Base-by-base conservation (phyloP, 1,140 invertebrate species). In the Sipha flava region DNA sequence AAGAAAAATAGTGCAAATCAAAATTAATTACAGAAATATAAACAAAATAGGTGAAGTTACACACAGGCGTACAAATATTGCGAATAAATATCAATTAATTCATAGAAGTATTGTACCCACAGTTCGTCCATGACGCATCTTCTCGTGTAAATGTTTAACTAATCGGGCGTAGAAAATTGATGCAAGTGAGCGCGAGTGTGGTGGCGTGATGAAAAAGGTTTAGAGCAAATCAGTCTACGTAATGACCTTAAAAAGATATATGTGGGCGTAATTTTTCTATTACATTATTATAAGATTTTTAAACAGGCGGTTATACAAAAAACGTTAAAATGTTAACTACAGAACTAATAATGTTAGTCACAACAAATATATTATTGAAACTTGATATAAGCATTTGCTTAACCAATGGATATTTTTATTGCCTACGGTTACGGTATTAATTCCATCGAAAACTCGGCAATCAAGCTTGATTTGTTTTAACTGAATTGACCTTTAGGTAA, bases 101-200 rank as follows among this genome's bases (percentile, higher is more conserved):
- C 34, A 31, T 18, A 59, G 34, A 2, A 77, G 52, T 26, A 77
- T 10, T 23, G 52, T 5, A 59, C 37, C 52, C 31, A 43, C 21
- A 54, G 73, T 77, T 77, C 73, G 26, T 59, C 73, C 73, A 77
- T 77, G 73, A 77, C 73, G 73, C 73, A 52, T 23, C 52, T 59
- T 21, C 73, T 52, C 52, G 73, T 59, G 34, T 37, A 43, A 77
- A 77, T 77, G 73, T 57, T 52, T 40, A 59, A 40, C 34, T 54
- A 54, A 77, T 77, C 31, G 34, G 52, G 21, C 73, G 52, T 1
- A 16, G 37, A 77, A 45, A 29, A 70, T 47, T 70, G 43, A 47
- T 31, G 21, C 52, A 52, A 4, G 47, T 12, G 34, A 75, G 34
- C 31, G 52, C 73, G 66, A 29, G 31, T 43, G 34, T 37, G 21